Evolutionary conservation across 1,140 invertebrate species (phyloP), one percentile per base, ranked within the genome.

Genomic region (Oryctes rhinoceros): DNA sequence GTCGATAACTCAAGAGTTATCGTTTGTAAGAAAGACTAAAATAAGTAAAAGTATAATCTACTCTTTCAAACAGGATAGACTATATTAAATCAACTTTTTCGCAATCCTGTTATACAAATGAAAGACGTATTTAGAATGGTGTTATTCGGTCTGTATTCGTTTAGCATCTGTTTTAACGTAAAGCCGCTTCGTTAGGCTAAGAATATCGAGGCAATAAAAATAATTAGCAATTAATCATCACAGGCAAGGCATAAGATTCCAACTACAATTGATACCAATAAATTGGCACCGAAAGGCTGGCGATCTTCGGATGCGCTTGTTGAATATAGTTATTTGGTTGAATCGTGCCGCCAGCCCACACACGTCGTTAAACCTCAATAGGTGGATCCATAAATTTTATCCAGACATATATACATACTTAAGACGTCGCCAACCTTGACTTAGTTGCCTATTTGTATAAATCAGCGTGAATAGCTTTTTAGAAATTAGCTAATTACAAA

Each of bases 331-430:
- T n/a, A 59, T 59, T 59, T 59, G 13, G 3, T 59, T 59, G 4
- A 59, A 59, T 59, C 53, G 53, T 20, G 11, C 53, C 53, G 53
- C 53, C 53, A 59, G 53, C 53, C 53, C 53, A 59, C 53, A 15
- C 53, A 59, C 53, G 53, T 59, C 18, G 53, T 20, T 11, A 20
- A 20, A 11, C 11, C 53, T 59, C 53, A 59, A 59, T 59, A 59
- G n/a, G n/a, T n/a, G 53, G 18, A 11, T 59, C 13, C 53, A 59
- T 59, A 59, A 59, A 59, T 59, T 59, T 59, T 59, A 20, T 59
- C 13, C 53, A 59, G 11, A 59, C 53, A 11, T n/a, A 59, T 59
- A 59, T 59, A 20, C 13, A 59, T 11, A 20, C 53, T 5, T 59
- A n/a, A 11, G 3, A 4, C 3, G 53, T 59, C 53, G 53, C 53